These are phyloP conservation scores for Xyrauchen texanus DNA, from an alignment of 2,113 vertebrate species.

Conservation along the genomic window DNA sequence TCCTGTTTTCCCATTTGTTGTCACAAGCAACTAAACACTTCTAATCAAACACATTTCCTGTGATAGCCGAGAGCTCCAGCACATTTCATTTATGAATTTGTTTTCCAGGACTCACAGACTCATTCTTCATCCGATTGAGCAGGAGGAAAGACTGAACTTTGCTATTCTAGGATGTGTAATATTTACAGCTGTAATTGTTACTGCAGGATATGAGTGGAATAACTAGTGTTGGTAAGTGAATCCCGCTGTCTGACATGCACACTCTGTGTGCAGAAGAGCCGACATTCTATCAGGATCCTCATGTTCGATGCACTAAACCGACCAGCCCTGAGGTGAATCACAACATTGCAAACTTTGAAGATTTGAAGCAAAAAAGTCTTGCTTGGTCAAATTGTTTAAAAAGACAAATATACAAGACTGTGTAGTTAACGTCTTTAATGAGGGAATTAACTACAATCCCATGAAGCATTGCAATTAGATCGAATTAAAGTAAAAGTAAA, in stretches of 20 bases:
- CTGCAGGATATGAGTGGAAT: constrained; percentile 16
- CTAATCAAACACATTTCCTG: constrained; percentile 72
- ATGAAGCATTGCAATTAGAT: too few species aligned
- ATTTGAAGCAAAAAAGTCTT: too few species aligned
- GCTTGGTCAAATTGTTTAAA: too few species aligned
- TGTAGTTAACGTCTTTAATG: too few species aligned
- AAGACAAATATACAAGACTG: too few species aligned
- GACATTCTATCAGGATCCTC: too few species aligned
- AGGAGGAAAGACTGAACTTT: background rate
- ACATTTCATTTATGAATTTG: too few species aligned
- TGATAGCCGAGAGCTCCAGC: background rate
- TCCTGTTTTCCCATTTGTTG: constrained; percentile 74
- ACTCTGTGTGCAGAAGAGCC: background rate
- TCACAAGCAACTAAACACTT: constrained; percentile 66
- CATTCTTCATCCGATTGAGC: background rate
- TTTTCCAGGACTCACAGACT: constrained; percentile 47
- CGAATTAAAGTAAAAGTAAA: too few species aligned
- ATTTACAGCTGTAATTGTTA: constrained; percentile 26
- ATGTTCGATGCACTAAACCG: too few species aligned
- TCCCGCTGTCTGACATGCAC: constrained; percentile 27
- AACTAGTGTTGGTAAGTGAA: constrained; percentile 31
- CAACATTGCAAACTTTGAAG: too few species aligned
- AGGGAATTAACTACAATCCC: too few species aligned
- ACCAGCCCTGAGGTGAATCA: too few species aligned
- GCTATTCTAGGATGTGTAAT: constrained; percentile 28